Evolutionary conservation across 2,888 invertebrate genomes (phyloP).

Genomic region (Agrilus biguttatus): DNA sequence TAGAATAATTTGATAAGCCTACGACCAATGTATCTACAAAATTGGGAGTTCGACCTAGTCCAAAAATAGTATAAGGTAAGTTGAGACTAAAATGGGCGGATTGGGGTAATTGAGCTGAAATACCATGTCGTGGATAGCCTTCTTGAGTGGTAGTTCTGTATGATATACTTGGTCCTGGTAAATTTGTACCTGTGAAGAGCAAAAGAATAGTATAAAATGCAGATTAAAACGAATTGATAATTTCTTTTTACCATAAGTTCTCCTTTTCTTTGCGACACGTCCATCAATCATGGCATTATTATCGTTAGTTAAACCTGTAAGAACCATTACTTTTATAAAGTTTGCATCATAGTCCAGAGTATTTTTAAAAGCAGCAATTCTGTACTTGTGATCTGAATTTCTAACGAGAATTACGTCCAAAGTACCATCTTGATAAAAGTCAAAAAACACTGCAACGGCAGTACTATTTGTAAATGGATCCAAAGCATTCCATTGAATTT

Average conservation of each 20-base stretch:
- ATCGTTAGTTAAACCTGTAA: conserved; percentile 66
- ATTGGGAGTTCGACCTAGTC: conserved; percentile 94
- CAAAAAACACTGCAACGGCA: conserved; percentile 82
- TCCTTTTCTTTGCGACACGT: conserved; percentile 57
- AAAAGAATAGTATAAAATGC: conserved; percentile 13
- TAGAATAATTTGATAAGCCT: conserved; percentile 54
- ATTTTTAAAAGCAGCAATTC: conserved; percentile 70
- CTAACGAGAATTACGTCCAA: conserved; percentile 65
- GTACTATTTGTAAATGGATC: conserved; percentile 56
- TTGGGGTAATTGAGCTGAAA: conserved; percentile 79
- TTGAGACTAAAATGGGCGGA: conserved; percentile 88
- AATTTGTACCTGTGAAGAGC: conserved; percentile 52
- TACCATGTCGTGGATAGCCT: conserved; percentile 63
- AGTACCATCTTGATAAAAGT: conserved; percentile 89
- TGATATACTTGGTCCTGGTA: conserved; percentile 79
- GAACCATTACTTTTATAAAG: conserved; percentile 88
- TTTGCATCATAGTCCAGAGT: conserved; percentile 87
- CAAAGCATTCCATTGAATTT: conserved; percentile 62
- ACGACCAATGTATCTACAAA: conserved; percentile 85
- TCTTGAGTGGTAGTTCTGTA: conserved; percentile 83
- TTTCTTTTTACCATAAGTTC: conserved; percentile 52
- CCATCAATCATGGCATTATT: conserved; percentile 57
- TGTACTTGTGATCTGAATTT: conserved; percentile 33
- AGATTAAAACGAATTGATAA: background rate
- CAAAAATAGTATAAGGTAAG: conserved; percentile 90